Evolutionary conservation across 2,888 invertebrate species (phyloP).

Genomic region (Amphimallon solstitiale): DNA sequence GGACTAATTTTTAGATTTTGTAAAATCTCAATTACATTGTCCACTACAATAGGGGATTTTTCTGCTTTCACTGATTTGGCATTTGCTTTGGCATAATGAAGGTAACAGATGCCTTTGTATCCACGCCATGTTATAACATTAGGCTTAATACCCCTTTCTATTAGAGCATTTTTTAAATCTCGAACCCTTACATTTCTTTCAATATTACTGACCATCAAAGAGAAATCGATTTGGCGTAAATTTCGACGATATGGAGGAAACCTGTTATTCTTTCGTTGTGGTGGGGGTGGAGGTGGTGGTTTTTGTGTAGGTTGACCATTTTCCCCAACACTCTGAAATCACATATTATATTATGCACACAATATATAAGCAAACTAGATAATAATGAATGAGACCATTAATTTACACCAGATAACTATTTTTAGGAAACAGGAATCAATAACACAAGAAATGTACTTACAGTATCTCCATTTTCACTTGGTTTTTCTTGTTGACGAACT

Average conservation of each 20-base stretch:
- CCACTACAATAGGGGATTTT: constrained; percentile 60
- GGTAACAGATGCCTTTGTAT: constrained; percentile 64
- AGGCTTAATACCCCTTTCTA: constrained; percentile 79
- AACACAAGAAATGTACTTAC: constrained; percentile 41
- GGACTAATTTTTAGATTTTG: constrained; percentile 62
- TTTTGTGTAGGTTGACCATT: constrained; percentile 22
- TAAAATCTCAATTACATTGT: constrained; percentile 65
- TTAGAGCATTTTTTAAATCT: constrained; percentile 78
- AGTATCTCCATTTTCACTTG: constrained; percentile 48
- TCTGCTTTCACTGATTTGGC: constrained; percentile 39
- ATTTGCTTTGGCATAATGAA: constrained; percentile 78
- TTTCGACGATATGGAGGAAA: constrained; percentile 44
- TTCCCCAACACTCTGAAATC: constrained; percentile 38
- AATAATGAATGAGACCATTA: neutral
- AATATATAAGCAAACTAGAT: neutral
- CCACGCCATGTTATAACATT: constrained; percentile 77
- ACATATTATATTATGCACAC: neutral
- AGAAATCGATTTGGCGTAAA: constrained; percentile 54
- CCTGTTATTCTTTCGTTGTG: constrained; percentile 24
- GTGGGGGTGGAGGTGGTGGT: constrained; percentile 1
- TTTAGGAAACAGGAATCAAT: neutral
- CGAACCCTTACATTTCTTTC: constrained; percentile 76
- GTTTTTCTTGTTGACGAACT: constrained; percentile 54
- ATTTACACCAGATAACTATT: neutral
- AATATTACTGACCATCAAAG: constrained; percentile 76